Percentiles rank a stretch among this genome's conserved stretches.
Conservation (phyloP, 92 coral and sea anemone genomes). For the Paragorgia papillata region DNA sequence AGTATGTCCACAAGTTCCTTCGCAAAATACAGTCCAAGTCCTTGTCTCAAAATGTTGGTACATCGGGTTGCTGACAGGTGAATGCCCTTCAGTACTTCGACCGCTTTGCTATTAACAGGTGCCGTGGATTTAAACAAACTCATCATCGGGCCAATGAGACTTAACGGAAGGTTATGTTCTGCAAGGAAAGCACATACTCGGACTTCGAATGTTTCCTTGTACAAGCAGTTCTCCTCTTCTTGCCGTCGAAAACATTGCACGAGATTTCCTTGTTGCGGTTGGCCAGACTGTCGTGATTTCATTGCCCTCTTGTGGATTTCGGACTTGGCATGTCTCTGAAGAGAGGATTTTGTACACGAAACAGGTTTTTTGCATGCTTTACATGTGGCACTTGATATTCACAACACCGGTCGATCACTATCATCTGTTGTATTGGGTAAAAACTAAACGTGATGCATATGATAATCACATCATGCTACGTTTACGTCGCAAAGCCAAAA, state of each 20-base stretch:
- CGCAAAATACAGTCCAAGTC: slow-evolving; percentile 12
- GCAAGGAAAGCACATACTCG: slow-evolving; percentile 8
- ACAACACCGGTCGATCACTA: not conserved
- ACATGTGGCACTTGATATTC: not conserved
- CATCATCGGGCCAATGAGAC: not conserved
- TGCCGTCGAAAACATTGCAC: not conserved
- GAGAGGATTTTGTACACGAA: not conserved
- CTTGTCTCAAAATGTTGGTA: slow-evolving; percentile 11
- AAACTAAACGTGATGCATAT: no score
- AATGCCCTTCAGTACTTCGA: not conserved
- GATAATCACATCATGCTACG: no score
- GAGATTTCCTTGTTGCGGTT: slow-evolving; percentile 5
- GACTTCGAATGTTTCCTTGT: not conserved
- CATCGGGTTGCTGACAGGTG: not conserved
- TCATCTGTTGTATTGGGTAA: no score
- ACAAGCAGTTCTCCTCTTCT: not conserved
- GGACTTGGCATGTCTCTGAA: not conserved
- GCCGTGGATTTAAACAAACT: not conserved
- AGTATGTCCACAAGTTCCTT: not conserved
- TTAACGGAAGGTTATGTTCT: not conserved
- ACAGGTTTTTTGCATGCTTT: slow-evolving; percentile 4
- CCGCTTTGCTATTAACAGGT: not conserved
- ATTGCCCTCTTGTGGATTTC: not conserved
- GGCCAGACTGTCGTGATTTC: not conserved
- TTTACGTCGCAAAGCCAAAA: no score